Conservation (phyloP, 2,797 vertebrate genomes). For the Mormyrus proboscirostris region DNA sequence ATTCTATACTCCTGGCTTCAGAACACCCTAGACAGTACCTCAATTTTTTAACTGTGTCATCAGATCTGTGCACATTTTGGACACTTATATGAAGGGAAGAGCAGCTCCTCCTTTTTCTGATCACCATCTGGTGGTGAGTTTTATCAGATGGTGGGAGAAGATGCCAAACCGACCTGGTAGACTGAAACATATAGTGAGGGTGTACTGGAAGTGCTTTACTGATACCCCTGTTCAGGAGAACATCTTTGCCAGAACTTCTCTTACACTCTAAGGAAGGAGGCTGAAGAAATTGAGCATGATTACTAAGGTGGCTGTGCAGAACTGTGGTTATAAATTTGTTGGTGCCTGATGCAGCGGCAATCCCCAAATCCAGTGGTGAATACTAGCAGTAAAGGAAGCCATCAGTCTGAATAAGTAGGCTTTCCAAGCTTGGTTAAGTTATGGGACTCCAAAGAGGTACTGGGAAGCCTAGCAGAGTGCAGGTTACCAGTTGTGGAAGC, state of each 20-base stretch:
- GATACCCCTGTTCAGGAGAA: not conserved
- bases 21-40: not conserved
- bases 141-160: not conserved
- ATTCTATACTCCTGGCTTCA: not conserved
- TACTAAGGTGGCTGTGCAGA: not conserved
- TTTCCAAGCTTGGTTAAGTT: not conserved
- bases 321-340: not conserved
- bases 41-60: not conserved
- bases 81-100: not conserved
- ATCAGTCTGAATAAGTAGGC: not conserved
- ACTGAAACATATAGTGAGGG: not conserved
- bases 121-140: not conserved
- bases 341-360: not conserved
- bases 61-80: not conserved
- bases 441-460: not conserved
- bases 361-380: not conserved
- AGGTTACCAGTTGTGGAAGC: not conserved
- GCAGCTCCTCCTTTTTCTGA: not conserved
- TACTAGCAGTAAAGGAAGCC: not conserved
- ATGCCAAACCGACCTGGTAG: not conserved
- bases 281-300: not conserved
- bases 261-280: not conserved
- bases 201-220: not conserved
- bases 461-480: not conserved
- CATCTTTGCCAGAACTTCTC: not conserved